A percentile compares a stretch with the other conserved stretches of the same genome.
Evolutionary conservation across 2,888 invertebrate genomes (phyloP).

Genomic region (Boloria selene): DNA sequence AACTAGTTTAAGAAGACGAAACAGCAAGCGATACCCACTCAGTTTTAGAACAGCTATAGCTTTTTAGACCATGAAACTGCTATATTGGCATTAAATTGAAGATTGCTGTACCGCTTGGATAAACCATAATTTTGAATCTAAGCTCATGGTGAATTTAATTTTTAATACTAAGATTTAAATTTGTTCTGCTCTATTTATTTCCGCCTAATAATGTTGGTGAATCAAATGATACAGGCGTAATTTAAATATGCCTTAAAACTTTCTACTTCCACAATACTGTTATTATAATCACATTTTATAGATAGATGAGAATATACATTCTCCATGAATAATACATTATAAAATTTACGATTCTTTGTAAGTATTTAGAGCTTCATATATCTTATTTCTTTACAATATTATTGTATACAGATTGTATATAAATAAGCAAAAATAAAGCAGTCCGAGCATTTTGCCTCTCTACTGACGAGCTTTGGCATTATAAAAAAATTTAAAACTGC

Average conservation of each 20-base stretch:
- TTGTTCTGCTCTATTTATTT: constrained; percentile 36
- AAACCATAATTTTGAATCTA: constrained; percentile 35
- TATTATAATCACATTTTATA: constrained; percentile 75
- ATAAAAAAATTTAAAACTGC: too few relatives aligned
- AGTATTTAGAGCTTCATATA: too few relatives aligned
- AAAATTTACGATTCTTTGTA: too few relatives aligned
- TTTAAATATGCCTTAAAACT: constrained; percentile 63
- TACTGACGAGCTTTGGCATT: too few relatives aligned
- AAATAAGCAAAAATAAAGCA: too few relatives aligned
- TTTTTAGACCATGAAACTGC: constrained; percentile 60
- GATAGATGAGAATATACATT: constrained; percentile 55
- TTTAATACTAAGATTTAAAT: constrained; percentile 32
- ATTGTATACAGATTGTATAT: too few relatives aligned
- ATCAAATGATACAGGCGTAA: constrained; percentile 50
- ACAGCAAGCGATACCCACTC: not conserved
- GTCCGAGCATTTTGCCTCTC: too few relatives aligned
- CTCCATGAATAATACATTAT: constrained; percentile 14
- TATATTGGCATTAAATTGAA: constrained; percentile 55
- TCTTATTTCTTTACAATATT: too few relatives aligned
- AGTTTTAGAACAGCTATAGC: constrained; percentile 37
- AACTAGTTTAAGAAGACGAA: too few relatives aligned
- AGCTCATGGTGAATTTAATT: constrained; percentile 27
- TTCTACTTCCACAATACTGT: constrained; percentile 60
- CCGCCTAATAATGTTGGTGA: constrained; percentile 31
- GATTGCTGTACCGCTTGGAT: constrained; percentile 39